Evolutionary conservation across 2,113 vertebrate genomes (phyloP).

Genomic region (Sporophila hypoxantha): DNA sequence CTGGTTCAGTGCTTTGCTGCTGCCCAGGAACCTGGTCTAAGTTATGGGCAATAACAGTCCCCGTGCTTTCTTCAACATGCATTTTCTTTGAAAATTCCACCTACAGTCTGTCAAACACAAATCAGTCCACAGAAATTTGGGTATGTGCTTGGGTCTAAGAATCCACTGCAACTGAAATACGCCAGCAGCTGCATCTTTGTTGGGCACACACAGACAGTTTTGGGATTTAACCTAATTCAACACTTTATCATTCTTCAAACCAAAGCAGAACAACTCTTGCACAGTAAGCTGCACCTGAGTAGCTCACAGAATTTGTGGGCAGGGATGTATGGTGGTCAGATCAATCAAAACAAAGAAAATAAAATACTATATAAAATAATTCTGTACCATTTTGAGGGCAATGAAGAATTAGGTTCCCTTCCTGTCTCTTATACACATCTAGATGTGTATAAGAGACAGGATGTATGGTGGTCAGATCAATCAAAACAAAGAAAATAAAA

Average conservation of each 20-base stretch:
- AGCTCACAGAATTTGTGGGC: not conserved
- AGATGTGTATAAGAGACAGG: no score
- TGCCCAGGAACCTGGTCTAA: not conserved
- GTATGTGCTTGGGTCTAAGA: not conserved
- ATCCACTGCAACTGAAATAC: not conserved
- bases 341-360: not conserved
- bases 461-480: not conserved
- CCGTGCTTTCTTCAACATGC: not conserved
- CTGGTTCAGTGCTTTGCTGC: not conserved
- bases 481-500: not conserved
- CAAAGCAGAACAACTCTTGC: not conserved
- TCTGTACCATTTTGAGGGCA: slow-evolving; percentile 83
- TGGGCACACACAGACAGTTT: not conserved
- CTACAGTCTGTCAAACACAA: not conserved
- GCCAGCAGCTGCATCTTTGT: not conserved
- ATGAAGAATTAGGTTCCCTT: slow-evolving; percentile 92
- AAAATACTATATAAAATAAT: not conserved
- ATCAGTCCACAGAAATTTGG: not conserved
- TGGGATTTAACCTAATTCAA: not conserved
- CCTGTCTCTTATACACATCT: no score
- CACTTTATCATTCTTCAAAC: not conserved
- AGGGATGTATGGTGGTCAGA: not conserved
- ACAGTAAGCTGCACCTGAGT: not conserved
- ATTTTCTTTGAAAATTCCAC: not conserved
- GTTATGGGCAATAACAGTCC: not conserved